Percentiles rank a stretch among this genome's conserved stretches.
Conservation (phyloP, 2,113 vertebrate species). For the Ploceus nigricollis region DNA sequence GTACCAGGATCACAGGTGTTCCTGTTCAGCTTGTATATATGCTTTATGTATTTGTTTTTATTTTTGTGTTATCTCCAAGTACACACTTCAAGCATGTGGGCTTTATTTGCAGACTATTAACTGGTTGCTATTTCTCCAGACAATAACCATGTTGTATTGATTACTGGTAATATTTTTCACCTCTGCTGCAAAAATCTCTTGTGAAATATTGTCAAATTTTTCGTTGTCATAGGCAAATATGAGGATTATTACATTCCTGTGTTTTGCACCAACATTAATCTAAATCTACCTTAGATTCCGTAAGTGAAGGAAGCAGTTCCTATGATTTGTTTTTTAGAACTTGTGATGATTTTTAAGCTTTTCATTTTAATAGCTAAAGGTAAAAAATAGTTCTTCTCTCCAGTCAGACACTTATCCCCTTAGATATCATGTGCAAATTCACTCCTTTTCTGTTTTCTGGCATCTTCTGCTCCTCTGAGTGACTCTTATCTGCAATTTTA, state of each 20-base stretch:
- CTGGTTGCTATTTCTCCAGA: neutral
- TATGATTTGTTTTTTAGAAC: neutral
- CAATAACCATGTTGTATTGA: neutral
- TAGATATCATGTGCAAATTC: neutral
- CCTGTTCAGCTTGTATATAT: neutral
- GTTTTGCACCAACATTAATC: neutral
- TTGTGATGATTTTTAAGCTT: neutral
- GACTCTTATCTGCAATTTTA: neutral
- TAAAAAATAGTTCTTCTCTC: neutral
- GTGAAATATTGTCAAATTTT: neutral
- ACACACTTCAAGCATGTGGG: neutral
- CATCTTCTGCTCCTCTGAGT: neutral
- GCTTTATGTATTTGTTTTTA: neutral
- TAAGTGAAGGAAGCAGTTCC: neutral
- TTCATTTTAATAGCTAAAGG: neutral
- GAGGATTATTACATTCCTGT: neutral
- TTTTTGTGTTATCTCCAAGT: neutral
- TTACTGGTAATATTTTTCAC: neutral
- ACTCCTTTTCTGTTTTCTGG: neutral
- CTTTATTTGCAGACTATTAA: neutral
- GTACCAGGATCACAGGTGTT: neutral
- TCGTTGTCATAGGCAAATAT: neutral
- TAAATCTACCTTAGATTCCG: neutral
- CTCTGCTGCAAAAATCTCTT: neutral
- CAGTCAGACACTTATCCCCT: neutral